Evolutionary conservation across 2,888 invertebrate genomes (phyloP).

Genomic region (Drosophila nr. perissopoda): DNA sequence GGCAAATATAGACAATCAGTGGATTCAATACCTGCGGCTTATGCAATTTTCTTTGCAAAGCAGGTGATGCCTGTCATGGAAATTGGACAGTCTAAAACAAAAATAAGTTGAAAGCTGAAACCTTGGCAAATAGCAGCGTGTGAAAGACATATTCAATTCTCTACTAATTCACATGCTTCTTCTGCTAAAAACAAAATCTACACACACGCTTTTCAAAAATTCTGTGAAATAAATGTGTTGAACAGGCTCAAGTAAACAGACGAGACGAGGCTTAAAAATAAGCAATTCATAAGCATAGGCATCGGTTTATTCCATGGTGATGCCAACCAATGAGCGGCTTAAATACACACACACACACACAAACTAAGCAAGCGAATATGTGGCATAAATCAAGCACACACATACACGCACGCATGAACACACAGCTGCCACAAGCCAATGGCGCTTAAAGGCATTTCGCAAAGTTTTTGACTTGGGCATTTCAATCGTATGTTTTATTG

Average conservation of each 20-base stretch:
- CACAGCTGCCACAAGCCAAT: slow-evolving; percentile 50
- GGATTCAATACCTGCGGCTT: slow-evolving; percentile 42
- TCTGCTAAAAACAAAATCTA: slow-evolving; percentile 38
- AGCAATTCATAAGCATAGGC: slow-evolving; percentile 68
- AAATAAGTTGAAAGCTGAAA: slow-evolving; percentile 66
- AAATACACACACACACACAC: slow-evolving; percentile 54
- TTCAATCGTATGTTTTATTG: slow-evolving; percentile 80
- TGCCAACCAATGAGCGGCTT: slow-evolving; percentile 73
- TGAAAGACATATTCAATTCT: slow-evolving; percentile 67
- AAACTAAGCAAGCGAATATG: slow-evolving; percentile 44
- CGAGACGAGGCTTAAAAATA: slow-evolving; percentile 59
- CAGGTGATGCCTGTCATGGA: slow-evolving; percentile 49
- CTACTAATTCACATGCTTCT: slow-evolving; percentile 59
- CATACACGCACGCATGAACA: slow-evolving; percentile 2
- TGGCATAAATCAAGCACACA: slow-evolving; percentile 70
- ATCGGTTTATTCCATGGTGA: slow-evolving; percentile 69
- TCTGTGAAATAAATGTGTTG: slow-evolving; percentile 64
- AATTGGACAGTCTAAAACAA: slow-evolving; percentile 65
- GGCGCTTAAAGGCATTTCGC: slow-evolving; percentile 76
- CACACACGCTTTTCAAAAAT: slow-evolving; percentile 57
- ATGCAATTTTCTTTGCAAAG: slow-evolving; percentile 25
- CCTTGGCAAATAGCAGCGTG: slow-evolving; percentile 39
- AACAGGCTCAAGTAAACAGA: slow-evolving; percentile 46
- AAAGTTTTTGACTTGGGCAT: slow-evolving; percentile 78
- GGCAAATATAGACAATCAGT: slow-evolving; percentile 7